Evolutionary conservation across 2,888 invertebrate species (phyloP), one percentile per base, ranked within the genome.

Genomic region (Drosophila longiperda): DNA sequence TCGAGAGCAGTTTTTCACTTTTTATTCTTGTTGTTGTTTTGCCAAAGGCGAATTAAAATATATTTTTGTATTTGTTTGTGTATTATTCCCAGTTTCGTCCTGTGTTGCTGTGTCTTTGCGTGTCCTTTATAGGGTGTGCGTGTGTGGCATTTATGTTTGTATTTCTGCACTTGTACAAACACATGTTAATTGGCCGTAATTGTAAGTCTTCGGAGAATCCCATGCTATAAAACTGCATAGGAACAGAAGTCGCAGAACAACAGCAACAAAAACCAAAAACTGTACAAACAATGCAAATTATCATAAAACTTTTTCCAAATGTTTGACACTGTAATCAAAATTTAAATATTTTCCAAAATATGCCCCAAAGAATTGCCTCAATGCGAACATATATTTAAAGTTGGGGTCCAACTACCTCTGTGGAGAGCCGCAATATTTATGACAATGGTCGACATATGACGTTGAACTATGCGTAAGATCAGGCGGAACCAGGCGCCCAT

Each of bases 151-250:
- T 83, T 82, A 55, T 90, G 89, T 87, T 87, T 87, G 88, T 87
- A 71, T 89, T 87, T 82, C 72, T 85, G 83, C 88, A 88, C 74
- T 85, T 90, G 83, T 82, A 79, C 87, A 88, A 88, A 88, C 90
- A 88, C 90, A 88, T 88, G 87, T 89, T 90, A 88, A 88, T 88
- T 89, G 90, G 88, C 78, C 89, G 83, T 89, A 89, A 88, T 90
- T 88, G 89, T 75, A 70, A 86, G 79, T 78, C 85, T 89, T 78
- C 66, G 65, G 62, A 75, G 80, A 72, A 66, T 73, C 65, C 34
- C 36, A 55, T 2, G 23, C 57, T 82, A 68, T 55, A 80, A 55
- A 82, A 75, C 59, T 87, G 79, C 85, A 77, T 73, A 79, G 80
- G 67, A 76, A 75, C 64, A 72, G 66, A 73, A 66, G 75, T 80